phyloP scores from a whole-genome alignment of 2,888 invertebrate genomes.

The Troglohyphantes excavatus region DNA sequence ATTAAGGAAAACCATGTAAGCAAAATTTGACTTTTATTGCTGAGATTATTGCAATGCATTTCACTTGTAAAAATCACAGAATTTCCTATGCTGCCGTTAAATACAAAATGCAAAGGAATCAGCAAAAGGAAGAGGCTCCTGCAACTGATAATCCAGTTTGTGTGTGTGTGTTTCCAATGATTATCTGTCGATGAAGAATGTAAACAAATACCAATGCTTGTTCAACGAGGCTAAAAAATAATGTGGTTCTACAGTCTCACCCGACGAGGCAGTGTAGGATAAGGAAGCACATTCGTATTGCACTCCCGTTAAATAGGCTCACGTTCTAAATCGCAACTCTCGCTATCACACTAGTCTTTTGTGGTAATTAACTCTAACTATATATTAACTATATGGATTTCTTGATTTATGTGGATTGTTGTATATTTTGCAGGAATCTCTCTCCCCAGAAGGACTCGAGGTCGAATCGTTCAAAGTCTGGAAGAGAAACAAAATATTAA shows the following conservation, averaged over 20 bases:
- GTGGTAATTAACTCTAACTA: slow-evolving; percentile 34
- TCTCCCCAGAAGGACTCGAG: slow-evolving; percentile 96
- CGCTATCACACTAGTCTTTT: slow-evolving; percentile 74
- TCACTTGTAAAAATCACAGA: slow-evolving; percentile 56
- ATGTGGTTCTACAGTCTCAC: slow-evolving; percentile 46
- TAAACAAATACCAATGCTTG: slow-evolving; percentile 24
- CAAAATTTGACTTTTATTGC: slow-evolving; percentile 64
- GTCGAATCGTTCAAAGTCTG: slow-evolving; percentile 94
- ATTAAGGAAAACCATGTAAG: background rate
- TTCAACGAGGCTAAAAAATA: slow-evolving; percentile 55
- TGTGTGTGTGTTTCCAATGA: too few relatives aligned
- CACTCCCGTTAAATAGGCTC: slow-evolving; percentile 52
- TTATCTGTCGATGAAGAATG: slow-evolving; percentile 62
- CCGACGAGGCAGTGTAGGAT: slow-evolving; percentile 27
- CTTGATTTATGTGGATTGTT: slow-evolving; percentile 85
- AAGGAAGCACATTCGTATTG: slow-evolving; percentile 58
- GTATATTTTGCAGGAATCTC: slow-evolving; percentile 91
- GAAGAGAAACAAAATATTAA: slow-evolving; percentile 81
- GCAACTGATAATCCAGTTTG: slow-evolving; percentile 45
- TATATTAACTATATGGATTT: slow-evolving; percentile 5
- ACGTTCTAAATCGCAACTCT: slow-evolving; percentile 34
- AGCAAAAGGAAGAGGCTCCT: slow-evolving; percentile 20
- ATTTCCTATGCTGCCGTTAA: slow-evolving; percentile 3
- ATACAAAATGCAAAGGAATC: slow-evolving; percentile 34
- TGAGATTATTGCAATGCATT: slow-evolving; percentile 51